These are phyloP conservation scores for Centropristis striata DNA, from an alignment of 2,113 vertebrate species.

Conservation along the genomic window DNA sequence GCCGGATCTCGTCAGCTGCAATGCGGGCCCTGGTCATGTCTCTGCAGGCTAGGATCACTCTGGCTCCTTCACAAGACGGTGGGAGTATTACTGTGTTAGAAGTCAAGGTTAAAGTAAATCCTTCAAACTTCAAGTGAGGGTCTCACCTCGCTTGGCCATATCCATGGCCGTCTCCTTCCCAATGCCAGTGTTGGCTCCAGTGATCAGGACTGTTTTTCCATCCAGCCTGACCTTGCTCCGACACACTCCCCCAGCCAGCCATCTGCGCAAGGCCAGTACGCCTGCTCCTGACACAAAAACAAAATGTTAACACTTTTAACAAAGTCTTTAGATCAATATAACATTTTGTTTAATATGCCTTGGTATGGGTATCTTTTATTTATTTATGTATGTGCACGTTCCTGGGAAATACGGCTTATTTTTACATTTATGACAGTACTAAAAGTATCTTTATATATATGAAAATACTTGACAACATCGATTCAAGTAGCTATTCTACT, in stretches of 20 bases:
- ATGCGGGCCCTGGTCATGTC: conserved; percentile 73
- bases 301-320: not conserved
- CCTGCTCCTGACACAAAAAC: conserved; percentile 53
- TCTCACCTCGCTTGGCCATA: conserved; percentile 79
- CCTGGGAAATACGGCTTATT: not conserved
- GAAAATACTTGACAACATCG: not conserved
- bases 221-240: conserved; percentile 77
- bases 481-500: not conserved
- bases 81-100: too few species aligned
- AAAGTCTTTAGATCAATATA: not conserved
- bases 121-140: not conserved
- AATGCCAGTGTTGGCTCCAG: conserved; percentile 85
- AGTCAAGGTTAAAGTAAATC: not conserved
- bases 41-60: conserved; percentile 84
- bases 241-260: conserved; percentile 76
- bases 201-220: conserved; percentile 85
- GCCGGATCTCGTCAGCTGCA: conserved; percentile 80
- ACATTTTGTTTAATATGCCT: not conserved
- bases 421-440: not conserved
- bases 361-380: not conserved
- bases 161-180: conserved; percentile 84
- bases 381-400: not conserved
- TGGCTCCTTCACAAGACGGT: conserved; percentile 77
- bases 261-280: conserved; percentile 72
- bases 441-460: not conserved